Conservation (phyloP, 2,888 invertebrate genomes). For the Petrophora chlorosata region DNA sequence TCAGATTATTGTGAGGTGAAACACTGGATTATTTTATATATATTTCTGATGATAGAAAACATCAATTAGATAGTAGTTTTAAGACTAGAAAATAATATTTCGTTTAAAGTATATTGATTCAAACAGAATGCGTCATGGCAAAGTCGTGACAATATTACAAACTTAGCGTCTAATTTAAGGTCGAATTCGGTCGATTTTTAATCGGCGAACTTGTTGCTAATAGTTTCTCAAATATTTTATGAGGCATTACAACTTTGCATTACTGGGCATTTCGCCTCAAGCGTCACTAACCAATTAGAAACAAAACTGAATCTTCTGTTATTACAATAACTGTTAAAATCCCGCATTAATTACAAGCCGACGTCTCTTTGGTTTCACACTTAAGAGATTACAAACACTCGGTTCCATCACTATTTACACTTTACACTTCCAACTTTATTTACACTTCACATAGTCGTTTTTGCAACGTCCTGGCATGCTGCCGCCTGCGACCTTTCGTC, state of each 20-base stretch:
- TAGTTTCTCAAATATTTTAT: too few species aligned
- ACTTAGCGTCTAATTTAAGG: conserved; percentile 9
- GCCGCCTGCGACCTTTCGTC: conserved; percentile 40
- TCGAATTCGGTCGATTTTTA: conserved; percentile 9
- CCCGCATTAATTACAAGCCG: conserved; percentile 44
- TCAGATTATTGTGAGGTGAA: conserved; percentile 39
- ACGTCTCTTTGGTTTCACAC: conserved; percentile 76
- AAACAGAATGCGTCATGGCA: conserved; percentile 17
- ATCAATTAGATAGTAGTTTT: conserved; percentile 15
- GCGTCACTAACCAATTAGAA: conserved; percentile 19
- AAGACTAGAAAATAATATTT: conserved; percentile 36
- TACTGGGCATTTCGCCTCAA: conserved; percentile 23
- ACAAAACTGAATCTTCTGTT: conserved; percentile 29
- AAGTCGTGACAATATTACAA: conserved; percentile 8
- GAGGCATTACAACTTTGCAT: not conserved
- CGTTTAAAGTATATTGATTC: conserved; percentile 19
- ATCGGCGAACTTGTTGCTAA: too few species aligned
- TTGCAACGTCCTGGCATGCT: conserved; percentile 43
- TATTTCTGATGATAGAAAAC: conserved; percentile 18
- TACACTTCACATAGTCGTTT: conserved; percentile 66
- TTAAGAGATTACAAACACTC: conserved; percentile 47
- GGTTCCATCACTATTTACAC: conserved; percentile 53
- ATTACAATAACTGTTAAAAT: conserved; percentile 38
- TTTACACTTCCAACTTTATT: conserved; percentile 57
- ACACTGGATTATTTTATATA: conserved; percentile 23